Base-by-base conservation (phyloP, 2,797 vertebrate species). In the Tarsius wallacei region DNA sequence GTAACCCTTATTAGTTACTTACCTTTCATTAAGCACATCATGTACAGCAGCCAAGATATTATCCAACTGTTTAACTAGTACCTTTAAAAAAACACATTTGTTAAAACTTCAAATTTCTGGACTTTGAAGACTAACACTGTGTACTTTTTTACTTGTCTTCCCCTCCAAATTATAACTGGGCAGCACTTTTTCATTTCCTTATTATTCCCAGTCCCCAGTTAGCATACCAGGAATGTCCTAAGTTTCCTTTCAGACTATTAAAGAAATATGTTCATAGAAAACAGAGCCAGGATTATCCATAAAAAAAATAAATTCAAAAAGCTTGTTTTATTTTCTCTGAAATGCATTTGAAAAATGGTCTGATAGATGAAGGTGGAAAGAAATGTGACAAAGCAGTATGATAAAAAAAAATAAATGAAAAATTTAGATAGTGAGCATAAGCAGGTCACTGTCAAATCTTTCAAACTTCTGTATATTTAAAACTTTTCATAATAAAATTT, bases 1-100 rank as follows among this genome's bases (percentile, higher is more conserved):
- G 33, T 87, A 83, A 55, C 9, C 63, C 95, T 66, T 95, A 76
- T 93, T 64, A 78, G n/a, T 93, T 91, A 91, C 98, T 98, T 99
- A 99, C 99, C 99, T 99, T 99, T 99, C 99, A 98, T 99, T 99
- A 96, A 99, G 99, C 98, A 99, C 99, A 98, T 99, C 99, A 97
- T 99, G 99, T 98, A 99, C 98, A 98, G 99, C 99, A 99, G 99
- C 99, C 99, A 99, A 99, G 99, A 99, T 99, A 98, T 99, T 99
- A 99, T 99, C 99, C 99, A 99, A 98, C 97, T 99, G 99, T 99
- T 99, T 99, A 98, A 99, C 99, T 91, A 99, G 99, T 96, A 99
- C 99, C 99, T 99, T 97, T 5, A 97, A 98, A 96, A 93, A 91
- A 95, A 87, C n/a, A 26, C 28, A 93, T 82, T 74, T 47, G 87